Evolutionary conservation across 2,797 vertebrate genomes (phyloP).

Genomic region (Poecile montanus): DNA sequence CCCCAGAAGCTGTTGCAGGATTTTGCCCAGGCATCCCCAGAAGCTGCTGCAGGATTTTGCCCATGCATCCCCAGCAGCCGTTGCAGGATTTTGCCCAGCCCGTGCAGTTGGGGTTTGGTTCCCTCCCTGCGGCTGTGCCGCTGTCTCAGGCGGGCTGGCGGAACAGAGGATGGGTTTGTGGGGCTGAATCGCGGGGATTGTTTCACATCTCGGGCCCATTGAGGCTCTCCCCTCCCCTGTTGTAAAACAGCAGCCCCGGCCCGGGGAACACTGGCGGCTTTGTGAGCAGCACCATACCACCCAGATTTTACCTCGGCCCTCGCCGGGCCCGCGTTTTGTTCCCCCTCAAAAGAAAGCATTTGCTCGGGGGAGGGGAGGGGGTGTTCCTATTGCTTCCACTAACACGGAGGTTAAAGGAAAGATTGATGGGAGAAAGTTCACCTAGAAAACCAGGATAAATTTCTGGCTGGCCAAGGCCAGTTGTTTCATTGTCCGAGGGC

Average conservation of each 20-base stretch:
- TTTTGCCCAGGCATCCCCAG: too few relatives aligned
- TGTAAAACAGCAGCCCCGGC: conserved; percentile 93
- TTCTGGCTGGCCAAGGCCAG: conserved; percentile 81
- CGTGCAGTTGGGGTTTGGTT: background rate
- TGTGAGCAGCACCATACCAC: conserved; percentile 93
- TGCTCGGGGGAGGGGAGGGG: conserved; percentile 81
- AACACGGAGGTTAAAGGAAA: conserved; percentile 93
- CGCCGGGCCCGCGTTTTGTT: conserved; percentile 76
- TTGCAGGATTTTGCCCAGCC: background rate
- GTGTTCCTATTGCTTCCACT: conserved; percentile 85
- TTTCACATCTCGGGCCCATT: conserved; percentile 92
- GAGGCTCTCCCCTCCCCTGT: conserved; percentile 92
- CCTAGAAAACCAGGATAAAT: conserved; percentile 82
- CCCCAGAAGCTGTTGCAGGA: too few relatives aligned
- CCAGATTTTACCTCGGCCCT: conserved; percentile 88
- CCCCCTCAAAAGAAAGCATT: conserved; percentile 79
- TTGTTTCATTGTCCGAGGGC: conserved; percentile 87
- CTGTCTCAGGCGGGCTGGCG: conserved; percentile 62
- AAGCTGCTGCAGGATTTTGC: too few relatives aligned
- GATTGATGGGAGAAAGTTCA: conserved; percentile 95
- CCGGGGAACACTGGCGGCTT: conserved; percentile 89
- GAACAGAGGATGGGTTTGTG: conserved; percentile 89
- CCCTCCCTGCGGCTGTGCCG: conserved; percentile 18
- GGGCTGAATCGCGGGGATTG: conserved; percentile 91
- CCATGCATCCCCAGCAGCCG: too few relatives aligned